Percentiles rank a stretch among this genome's conserved stretches.
phyloP scores from a whole-genome alignment of 2,113 vertebrate genomes.

The Paramisgurnus dabryanus region DNA sequence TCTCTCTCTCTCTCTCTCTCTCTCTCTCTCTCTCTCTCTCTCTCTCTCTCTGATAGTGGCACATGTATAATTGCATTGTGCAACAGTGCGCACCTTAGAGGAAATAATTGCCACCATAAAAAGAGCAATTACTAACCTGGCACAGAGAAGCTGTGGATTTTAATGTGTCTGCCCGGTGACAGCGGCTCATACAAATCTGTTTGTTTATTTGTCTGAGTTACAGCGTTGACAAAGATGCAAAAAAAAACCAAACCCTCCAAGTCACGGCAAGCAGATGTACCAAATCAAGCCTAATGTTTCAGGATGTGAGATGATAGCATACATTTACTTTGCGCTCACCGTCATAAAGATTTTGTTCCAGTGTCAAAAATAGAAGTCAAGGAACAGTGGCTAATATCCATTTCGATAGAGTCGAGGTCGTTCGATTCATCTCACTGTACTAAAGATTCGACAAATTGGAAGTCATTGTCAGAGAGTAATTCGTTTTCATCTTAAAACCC shows the following conservation, averaged over 20 bases:
- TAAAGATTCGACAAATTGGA: constrained; percentile 62
- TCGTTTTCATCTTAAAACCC: constrained; percentile 65
- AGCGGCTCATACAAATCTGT: constrained; percentile 67
- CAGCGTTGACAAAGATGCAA: constrained; percentile 55
- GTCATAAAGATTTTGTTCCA: background rate
- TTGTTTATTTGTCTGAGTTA: constrained; percentile 75
- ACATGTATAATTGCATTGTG: constrained; percentile 80
- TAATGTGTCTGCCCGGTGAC: constrained; percentile 69
- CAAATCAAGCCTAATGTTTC: constrained; percentile 35
- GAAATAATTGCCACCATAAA: constrained; percentile 83
- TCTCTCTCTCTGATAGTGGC: constrained; percentile 65
- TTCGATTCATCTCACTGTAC: constrained; percentile 61
- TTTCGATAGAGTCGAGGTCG: constrained; percentile 66
- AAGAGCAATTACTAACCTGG: constrained; percentile 83
- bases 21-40: constrained; percentile 50
- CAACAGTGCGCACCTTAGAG: constrained; percentile 78
- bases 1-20: background rate
- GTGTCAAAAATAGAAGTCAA: constrained; percentile 4
- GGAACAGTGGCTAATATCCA: constrained; percentile 63
- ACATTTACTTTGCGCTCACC: background rate
- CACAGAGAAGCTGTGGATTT: constrained; percentile 74
- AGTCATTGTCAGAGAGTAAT: constrained; percentile 64
- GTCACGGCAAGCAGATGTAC: constrained; percentile 17
- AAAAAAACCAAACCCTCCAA: background rate
- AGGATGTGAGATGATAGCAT: background rate